Conservation (phyloP, 2,113 vertebrate species). For the Ceyx melanurus region DNA sequence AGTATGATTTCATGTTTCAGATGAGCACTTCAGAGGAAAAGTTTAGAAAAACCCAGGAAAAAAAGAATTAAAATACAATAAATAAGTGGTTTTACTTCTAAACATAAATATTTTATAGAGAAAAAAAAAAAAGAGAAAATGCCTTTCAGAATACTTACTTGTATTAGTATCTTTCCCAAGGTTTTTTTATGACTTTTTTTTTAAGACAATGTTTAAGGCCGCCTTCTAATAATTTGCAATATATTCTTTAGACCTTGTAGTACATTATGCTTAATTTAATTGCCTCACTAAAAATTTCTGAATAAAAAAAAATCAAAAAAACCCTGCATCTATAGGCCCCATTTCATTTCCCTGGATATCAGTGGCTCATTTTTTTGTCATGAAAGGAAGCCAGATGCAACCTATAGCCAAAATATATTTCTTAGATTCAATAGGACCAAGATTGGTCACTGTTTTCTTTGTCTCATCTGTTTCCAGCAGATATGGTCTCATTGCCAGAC, state of each 20-base stretch:
- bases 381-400: background rate
- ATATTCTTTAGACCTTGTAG: constrained; percentile 63
- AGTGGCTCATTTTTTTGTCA: background rate
- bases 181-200: constrained; percentile 50
- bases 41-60: background rate
- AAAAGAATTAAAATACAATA: background rate
- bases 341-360: background rate
- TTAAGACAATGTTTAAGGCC: constrained; percentile 61
- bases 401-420: background rate
- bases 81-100: background rate
- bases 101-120: background rate
- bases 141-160: constrained; percentile 44
- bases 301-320: constrained; percentile 71
- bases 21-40: background rate
- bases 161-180: constrained; percentile 54
- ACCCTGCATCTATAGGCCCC: constrained; percentile 45
- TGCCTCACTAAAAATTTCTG: constrained; percentile 75
- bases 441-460: constrained; percentile 35
- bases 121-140: constrained; percentile 2
- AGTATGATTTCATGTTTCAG: background rate
- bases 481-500: constrained; percentile 35
- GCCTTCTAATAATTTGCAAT: constrained; percentile 72
- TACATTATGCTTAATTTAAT: constrained; percentile 73
- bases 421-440: background rate
- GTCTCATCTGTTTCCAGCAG: constrained; percentile 62